phyloP scores from a whole-genome alignment of 2,113 vertebrate species.

The Rhagologus leucostigma region DNA sequence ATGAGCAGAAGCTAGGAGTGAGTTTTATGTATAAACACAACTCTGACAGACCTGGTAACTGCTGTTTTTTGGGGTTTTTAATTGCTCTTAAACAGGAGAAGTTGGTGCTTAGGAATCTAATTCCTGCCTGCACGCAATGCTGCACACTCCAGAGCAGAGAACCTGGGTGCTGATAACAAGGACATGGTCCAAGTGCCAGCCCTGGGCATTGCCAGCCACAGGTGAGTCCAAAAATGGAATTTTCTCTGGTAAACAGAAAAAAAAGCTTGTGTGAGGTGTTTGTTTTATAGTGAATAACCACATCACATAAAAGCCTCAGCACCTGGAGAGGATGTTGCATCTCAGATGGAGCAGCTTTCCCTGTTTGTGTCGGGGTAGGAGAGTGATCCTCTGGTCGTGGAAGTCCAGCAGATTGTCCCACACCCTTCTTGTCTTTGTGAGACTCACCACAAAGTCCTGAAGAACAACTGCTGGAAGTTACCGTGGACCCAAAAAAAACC shows the following conservation, averaged over 20 bases:
- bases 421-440: not conserved
- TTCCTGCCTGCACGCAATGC: not conserved
- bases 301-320: fast-evolving
- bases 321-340: fast-evolving
- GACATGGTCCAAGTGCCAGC: not conserved
- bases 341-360: not conserved
- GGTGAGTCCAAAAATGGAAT: not conserved
- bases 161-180: not conserved
- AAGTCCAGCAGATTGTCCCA: not conserved
- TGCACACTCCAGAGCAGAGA: not conserved
- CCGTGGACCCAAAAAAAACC: not conserved
- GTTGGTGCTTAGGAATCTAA: not conserved
- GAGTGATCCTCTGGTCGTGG: fast-evolving
- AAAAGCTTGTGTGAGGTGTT: not conserved
- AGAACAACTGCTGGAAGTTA: not conserved
- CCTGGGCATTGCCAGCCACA: not conserved
- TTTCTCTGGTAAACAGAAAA: not conserved
- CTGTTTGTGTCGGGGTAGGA: not conserved
- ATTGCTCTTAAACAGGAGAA: constrained; percentile 4
- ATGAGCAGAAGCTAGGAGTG: not conserved
- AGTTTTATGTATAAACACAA: not conserved
- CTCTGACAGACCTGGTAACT: not conserved
- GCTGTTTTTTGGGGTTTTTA: fast-evolving
- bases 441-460: not conserved
- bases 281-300: not conserved